Evolutionary conservation across 1,140 invertebrate species (phyloP).

Genomic region (Pseudomyrmex pallidus): DNA sequence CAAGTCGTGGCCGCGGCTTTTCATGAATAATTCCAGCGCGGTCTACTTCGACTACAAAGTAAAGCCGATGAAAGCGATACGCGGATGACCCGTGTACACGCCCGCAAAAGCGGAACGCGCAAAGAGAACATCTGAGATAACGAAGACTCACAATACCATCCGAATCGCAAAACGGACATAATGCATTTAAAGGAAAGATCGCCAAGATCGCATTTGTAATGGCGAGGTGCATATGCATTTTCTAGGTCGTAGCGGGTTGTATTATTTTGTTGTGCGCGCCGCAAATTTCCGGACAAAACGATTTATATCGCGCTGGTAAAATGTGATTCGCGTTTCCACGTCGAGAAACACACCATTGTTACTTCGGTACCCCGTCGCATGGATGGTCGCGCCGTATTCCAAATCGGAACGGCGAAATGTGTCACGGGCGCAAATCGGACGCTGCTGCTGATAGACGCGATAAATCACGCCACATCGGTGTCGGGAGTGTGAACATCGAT

Average conservation of each 20-base stretch:
- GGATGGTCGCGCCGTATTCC: background rate
- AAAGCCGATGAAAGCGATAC: conserved; percentile 39
- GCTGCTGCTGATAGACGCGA: background rate
- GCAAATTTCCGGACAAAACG: background rate
- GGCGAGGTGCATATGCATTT: background rate
- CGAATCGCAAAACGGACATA: conserved; percentile 25
- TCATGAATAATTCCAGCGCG: background rate
- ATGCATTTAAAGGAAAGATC: conserved; percentile 9
- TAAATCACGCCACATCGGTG: conserved; percentile 39
- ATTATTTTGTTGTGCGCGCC: too few relatives aligned
- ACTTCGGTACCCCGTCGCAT: background rate
- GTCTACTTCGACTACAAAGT: too few relatives aligned
- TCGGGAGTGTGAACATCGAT: conserved; percentile 36
- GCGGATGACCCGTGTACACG: too few relatives aligned
- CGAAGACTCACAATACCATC: conserved; percentile 38
- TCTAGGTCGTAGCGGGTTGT: background rate
- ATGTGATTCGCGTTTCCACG: background rate
- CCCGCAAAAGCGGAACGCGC: conserved; percentile 4
- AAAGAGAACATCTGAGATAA: conserved; percentile 53
- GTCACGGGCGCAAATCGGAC: conserved; percentile 8
- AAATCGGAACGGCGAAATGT: conserved; percentile 5
- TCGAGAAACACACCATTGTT: background rate
- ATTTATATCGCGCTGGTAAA: conserved; percentile 23
- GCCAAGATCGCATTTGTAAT: conserved; percentile 6
- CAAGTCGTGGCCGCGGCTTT: background rate